Conservation (phyloP, 1,140 invertebrate species). For the Drosophila kanapiae region DNA sequence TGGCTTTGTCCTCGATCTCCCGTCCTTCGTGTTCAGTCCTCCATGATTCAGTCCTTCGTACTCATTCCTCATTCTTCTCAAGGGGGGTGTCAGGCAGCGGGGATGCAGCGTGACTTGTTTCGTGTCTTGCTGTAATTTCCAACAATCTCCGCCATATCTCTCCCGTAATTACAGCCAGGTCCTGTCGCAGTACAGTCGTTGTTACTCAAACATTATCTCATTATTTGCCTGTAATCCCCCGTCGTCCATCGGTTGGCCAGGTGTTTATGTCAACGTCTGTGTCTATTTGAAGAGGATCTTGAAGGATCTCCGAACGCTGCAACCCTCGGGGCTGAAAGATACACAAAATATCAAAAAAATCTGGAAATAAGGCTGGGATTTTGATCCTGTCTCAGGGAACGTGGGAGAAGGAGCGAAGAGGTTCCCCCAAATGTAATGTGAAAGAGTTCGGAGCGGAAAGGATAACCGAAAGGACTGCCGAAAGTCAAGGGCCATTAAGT, state of each 20-base stretch:
- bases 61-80: not conserved
- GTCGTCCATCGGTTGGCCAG: constrained; percentile 40
- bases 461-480: constrained; percentile 42
- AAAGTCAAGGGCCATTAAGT: constrained; percentile 69
- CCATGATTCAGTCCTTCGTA: not conserved
- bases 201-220: constrained; percentile 25
- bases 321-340: constrained; percentile 36
- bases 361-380: constrained; percentile 45
- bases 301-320: constrained; percentile 6
- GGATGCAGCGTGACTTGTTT: constrained; percentile 30
- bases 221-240: constrained; percentile 52
- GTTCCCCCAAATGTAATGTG: constrained; percentile 18
- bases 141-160: constrained; percentile 11
- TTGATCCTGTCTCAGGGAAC: constrained; percentile 61
- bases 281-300: constrained; percentile 71
- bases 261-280: constrained; percentile 71
- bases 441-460: constrained; percentile 59
- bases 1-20: constrained; percentile 54
- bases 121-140: constrained; percentile 61
- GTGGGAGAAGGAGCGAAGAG: constrained; percentile 59
- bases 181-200: constrained; percentile 19
- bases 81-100: constrained; percentile 14
- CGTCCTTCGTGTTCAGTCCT: not conserved
- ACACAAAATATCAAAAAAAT: constrained; percentile 66
- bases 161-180: constrained; percentile 47